Evolutionary conservation across 1,140 invertebrate genomes (phyloP), one percentile per base, ranked within the genome.

Genomic region (Drosophila malerkotliana): DNA sequence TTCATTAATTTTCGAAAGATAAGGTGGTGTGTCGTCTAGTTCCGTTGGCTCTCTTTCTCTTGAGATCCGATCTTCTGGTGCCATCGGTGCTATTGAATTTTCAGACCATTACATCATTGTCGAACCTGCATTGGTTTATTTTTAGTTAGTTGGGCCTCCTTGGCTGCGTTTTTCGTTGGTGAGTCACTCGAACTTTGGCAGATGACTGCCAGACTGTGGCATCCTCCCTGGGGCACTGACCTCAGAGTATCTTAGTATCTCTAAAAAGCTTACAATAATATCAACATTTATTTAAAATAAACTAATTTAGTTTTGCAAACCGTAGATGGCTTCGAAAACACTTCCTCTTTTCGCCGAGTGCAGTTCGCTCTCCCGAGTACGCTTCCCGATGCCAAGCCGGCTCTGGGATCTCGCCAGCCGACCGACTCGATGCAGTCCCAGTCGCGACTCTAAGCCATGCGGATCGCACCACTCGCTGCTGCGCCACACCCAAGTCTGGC

Each of bases 1-100:
- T 79, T 87, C 83, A 87, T 88, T 82, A 88, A 64, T 68, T 68
- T 88, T 26, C 18, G 49, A 51, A 63, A 34, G 78, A 81, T 81
- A 81, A 81, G 78, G 51, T 72, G 32, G 49, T 47, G 8, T 30
- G 48, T 73, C 47, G 47, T 62, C 56, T 41, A 26, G 52, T 37
- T 53, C 51, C 57, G 44, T 47, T 76, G 44, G 44, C 48, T 54
- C 53, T 45, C 34, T 45, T 49, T 6, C 30, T 52, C 24, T 34
- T 37, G 10, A 45, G 58, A 21, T 21, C 21, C 26, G 28, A 21
- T 24, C 9, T 54, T 59, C 15, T 28, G 18, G 18, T 18, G 45
- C 49, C 28, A 55, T 58, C 32, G 39, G 45, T n/a, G 49, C 56
- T 76, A 58, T 79, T 72, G 67, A 64, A 77, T 72, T 72, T 79